A percentile compares a stretch with the other conserved stretches of the same genome.
These are phyloP conservation scores for Zosterops hypoxanthus DNA, from an alignment of 2,113 vertebrate genomes.

Conservation along the genomic window DNA sequence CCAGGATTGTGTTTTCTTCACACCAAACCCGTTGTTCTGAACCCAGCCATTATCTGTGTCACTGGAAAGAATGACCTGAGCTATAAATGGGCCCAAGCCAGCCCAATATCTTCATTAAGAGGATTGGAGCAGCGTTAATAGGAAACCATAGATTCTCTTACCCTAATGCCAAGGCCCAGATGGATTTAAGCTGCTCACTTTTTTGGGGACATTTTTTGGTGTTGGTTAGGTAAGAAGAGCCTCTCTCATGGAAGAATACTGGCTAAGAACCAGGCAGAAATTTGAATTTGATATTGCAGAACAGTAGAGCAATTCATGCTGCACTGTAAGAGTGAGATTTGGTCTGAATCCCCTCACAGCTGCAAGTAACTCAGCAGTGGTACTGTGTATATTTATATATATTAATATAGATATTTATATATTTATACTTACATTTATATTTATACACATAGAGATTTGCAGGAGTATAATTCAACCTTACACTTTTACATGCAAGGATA, in stretches of 20 bases:
- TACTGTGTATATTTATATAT: rapidly evolving
- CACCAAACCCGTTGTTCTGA: background rate
- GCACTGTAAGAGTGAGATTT: rapidly evolving
- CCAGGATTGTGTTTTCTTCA: background rate
- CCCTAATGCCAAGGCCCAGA: background rate
- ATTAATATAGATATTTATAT: rapidly evolving
- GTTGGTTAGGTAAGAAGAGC: background rate
- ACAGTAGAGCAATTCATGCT: rapidly evolving
- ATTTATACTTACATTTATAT: background rate
- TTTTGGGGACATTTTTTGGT: background rate
- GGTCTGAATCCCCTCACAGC: background rate
- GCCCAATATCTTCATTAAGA: constrained; percentile 53
- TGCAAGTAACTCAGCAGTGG: no score
- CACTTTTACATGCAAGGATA: rapidly evolving
- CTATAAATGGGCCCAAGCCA: constrained; percentile 63
- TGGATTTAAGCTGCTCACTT: background rate
- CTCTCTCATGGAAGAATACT: rapidly evolving
- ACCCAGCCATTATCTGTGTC: background rate
- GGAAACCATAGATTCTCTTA: background rate
- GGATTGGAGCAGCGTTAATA: constrained; percentile 60
- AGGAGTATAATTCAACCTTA: rapidly evolving
- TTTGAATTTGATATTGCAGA: background rate
- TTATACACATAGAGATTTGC: rapidly evolving
- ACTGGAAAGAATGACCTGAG: constrained; percentile 54
- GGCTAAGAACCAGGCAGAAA: background rate